A percentile compares a stretch with the other conserved stretches of the same genome.
Evolutionary conservation across 1,140 invertebrate genomes (phyloP).

Genomic region (Drosophila pachea): DNA sequence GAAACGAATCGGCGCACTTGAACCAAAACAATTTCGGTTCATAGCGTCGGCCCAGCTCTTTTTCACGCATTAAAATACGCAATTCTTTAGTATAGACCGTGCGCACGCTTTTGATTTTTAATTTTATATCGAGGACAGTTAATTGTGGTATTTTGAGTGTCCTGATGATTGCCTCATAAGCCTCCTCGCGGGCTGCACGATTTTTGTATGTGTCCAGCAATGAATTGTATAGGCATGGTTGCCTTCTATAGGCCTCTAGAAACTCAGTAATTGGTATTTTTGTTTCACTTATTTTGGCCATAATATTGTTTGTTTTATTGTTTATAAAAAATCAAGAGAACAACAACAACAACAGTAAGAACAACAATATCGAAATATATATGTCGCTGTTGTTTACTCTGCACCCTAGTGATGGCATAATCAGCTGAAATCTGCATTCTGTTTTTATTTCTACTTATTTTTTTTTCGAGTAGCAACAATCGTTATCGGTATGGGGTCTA

Average conservation of each 20-base stretch:
- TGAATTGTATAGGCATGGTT: slow-evolving; percentile 75
- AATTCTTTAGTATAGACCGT: slow-evolving; percentile 78
- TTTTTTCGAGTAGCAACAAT: neutral
- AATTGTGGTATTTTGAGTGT: slow-evolving; percentile 66
- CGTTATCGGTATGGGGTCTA: slow-evolving; percentile 1
- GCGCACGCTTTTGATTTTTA: slow-evolving; percentile 77
- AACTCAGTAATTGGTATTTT: slow-evolving; percentile 71
- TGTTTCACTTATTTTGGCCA: slow-evolving; percentile 58
- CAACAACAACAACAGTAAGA: slow-evolving; percentile 12
- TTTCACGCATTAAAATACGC: slow-evolving; percentile 64
- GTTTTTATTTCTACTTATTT: neutral
- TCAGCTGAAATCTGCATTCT: neutral
- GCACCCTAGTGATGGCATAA: slow-evolving; percentile 13
- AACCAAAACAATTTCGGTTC: slow-evolving; percentile 70
- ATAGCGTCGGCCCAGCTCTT: slow-evolving; percentile 53
- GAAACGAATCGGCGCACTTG: slow-evolving; percentile 60
- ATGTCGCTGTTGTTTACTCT: slow-evolving; percentile 29
- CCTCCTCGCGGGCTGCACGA: slow-evolving; percentile 65
- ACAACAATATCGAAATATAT: slow-evolving; percentile 1
- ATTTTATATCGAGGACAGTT: slow-evolving; percentile 69
- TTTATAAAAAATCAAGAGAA: slow-evolving; percentile 12
- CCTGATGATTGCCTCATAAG: slow-evolving; percentile 67
- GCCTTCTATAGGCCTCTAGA: slow-evolving; percentile 69
- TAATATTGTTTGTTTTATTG: slow-evolving; percentile 18
- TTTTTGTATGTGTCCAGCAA: slow-evolving; percentile 72